phyloP scores from a whole-genome alignment of 2,113 vertebrate species.

The Hassar affinis region DNA sequence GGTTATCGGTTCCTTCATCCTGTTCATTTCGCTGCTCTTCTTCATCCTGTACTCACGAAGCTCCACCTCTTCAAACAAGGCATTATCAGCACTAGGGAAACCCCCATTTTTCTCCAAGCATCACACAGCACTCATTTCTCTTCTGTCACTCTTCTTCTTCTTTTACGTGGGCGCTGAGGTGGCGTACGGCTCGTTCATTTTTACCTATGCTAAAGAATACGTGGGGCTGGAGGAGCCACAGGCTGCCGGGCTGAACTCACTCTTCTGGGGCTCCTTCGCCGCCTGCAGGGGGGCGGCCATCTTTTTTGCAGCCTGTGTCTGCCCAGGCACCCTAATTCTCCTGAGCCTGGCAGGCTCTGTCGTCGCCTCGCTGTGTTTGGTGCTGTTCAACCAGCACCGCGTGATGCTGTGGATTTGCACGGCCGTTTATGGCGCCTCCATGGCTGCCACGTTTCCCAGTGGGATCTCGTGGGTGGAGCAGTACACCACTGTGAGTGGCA shows the following conservation, averaged over 20 bases:
- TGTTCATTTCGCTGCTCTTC: slow-evolving; percentile 75
- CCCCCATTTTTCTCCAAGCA: slow-evolving; percentile 67
- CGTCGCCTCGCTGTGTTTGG: slow-evolving; percentile 73
- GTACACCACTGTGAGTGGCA: slow-evolving; percentile 82
- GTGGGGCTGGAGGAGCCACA: slow-evolving; percentile 68
- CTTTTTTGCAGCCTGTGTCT: slow-evolving; percentile 78
- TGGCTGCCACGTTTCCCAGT: slow-evolving; percentile 90
- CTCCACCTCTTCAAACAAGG: slow-evolving; percentile 54
- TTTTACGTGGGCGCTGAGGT: slow-evolving; percentile 91
- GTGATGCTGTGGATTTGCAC: slow-evolving; percentile 80
- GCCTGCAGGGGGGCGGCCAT: slow-evolving; percentile 80
- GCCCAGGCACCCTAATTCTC: slow-evolving; percentile 85
- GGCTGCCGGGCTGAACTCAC: slow-evolving; percentile 83
- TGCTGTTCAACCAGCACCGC: slow-evolving; percentile 68
- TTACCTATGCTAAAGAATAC: slow-evolving; percentile 77
- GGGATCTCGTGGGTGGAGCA: slow-evolving; percentile 93
- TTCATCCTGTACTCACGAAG: slow-evolving; percentile 73
- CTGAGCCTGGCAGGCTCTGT: slow-evolving; percentile 78
- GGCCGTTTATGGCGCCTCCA: slow-evolving; percentile 81
- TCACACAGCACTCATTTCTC: slow-evolving; percentile 74
- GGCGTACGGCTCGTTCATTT: slow-evolving; percentile 88
- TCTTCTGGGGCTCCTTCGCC: slow-evolving; percentile 89
- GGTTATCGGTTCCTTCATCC: slow-evolving; percentile 78
- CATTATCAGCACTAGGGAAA: slow-evolving; percentile 56
- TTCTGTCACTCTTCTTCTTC: slow-evolving; percentile 88